These are phyloP conservation scores for Mico argentatus DNA, from an alignment of 2,797 vertebrate species.

Conservation along the genomic window DNA sequence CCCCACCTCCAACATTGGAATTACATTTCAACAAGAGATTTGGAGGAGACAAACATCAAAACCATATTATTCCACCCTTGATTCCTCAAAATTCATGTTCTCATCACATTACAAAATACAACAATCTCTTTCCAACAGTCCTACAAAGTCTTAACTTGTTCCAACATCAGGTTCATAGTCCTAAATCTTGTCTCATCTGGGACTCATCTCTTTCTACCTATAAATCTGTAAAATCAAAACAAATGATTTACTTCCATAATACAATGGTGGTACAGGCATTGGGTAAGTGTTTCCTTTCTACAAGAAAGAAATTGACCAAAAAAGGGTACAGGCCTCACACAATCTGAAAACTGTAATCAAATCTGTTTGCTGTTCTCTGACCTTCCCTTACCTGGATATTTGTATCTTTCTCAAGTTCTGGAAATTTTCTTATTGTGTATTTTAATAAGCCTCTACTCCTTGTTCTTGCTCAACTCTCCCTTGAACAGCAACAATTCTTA, in stretches of 20 bases:
- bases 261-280: neutral
- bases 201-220: neutral
- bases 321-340: neutral
- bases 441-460: neutral
- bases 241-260: neutral
- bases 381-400: neutral
- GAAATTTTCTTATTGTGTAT: neutral
- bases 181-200: neutral
- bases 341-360: neutral
- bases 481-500: neutral
- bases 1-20: neutral
- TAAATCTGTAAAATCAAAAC: neutral
- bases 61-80: neutral
- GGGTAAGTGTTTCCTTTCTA: neutral
- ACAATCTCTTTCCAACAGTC: neutral
- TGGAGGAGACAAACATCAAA: neutral
- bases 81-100: neutral
- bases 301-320: neutral
- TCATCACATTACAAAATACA: neutral
- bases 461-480: neutral
- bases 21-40: neutral
- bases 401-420: neutral
- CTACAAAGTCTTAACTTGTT: neutral
- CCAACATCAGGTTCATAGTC: neutral
- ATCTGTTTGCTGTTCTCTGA: neutral